Base-by-base conservation (phyloP, 2,113 vertebrate species). In the Rhea americana region DNA sequence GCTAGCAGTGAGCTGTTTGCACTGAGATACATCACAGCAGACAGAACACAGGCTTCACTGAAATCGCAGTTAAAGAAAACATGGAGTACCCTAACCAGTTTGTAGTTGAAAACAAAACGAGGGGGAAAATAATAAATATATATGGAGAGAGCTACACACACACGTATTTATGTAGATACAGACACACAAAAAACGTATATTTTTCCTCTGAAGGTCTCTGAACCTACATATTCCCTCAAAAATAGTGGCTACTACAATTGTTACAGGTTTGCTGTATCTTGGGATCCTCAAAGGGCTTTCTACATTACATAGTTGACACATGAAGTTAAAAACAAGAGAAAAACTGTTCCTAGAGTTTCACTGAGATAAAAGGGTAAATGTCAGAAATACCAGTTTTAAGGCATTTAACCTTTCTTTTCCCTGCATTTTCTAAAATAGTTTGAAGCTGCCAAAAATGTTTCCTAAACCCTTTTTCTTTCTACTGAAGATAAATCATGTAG, bases 1-100 rank as follows among this genome's bases (percentile, higher is more conserved):
- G 98, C 97, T 98, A 99, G 98, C 98, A 98, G 98, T 98, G 98
- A 97, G 97, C 98, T 98, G 97, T 98, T 98, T 98, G 98, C 97
- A 96, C 98, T 98, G 97, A 98, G 98, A 98, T 99, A 97, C 97
- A 98, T 99, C 98, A 98, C 97, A 86, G 92, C 92, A 97, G 99
- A 99, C 97, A 97, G 97, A 98, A 98, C 93, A 89, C 97, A 99
- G 98, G 98, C 98, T 98, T 98, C 92, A 58, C 97, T 98, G 98
- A 98, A 96, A 97, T 97, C 96, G 55, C 96, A 97, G 98, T 97
- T 97, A 97, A 97, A 97, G 76, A 92, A 98, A 98, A 97, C 91
- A 95, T 10, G 5, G 75, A 89, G 59, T 62, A 77, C 47, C 90
- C 81, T 56, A 41, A 87, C 77, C 76, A 61, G 61, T 73, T 87